Base-by-base conservation (phyloP, 2,797 vertebrate genomes). In the Lacerta agilis region DNA sequence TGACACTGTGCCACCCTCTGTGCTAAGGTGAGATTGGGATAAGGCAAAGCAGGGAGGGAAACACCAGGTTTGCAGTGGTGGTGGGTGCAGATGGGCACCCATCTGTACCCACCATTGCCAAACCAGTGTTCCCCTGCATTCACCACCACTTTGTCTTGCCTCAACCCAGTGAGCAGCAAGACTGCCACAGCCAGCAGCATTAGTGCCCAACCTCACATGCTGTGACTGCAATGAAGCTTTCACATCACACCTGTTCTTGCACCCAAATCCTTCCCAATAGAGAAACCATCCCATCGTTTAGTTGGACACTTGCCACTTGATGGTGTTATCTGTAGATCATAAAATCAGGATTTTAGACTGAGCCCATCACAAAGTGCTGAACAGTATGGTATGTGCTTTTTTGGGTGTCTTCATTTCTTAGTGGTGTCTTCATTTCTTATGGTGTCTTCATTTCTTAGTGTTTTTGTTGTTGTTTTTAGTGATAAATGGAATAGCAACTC, bases 401-500 rank as follows among this genome's bases (percentile, higher is more conserved):
- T 92, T 66, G 45, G 82, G 29, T 69, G 29, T 69, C 23, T 13
- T 55, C 49, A 55, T 55, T 92, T 94, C 61, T 95, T 89, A 91
- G 91, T 89, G 91, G 29, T n/a, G n/a, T 69, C 23, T 13, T 55
- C 49, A 55, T 55, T 92, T 94, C n/a, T n/a, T n/a, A n/a, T n/a
- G n/a, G 45, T 82, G 29, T 69, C 23, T 13, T 55, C 49, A 55
- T 55, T 92, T 94, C 61, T 95, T 89, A 91, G 91, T 89, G 91
- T 91, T 94, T 41, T 41, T 41, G 95, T 88, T 93, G 45, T 49
- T 13, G 11, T 13, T 91, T 93, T 95, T 91, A 95, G 94, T 95
- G 94, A 94, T 94, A 93, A 94, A 93, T 91, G 84, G 93, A 61
- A 45, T 86, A 92, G 23, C 89, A 95, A 93, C 38, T 88, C 92